Evolutionary conservation across 1,140 invertebrate species (phyloP), one percentile per base, ranked within the genome.

Genomic region (Scaptomyza montana): DNA sequence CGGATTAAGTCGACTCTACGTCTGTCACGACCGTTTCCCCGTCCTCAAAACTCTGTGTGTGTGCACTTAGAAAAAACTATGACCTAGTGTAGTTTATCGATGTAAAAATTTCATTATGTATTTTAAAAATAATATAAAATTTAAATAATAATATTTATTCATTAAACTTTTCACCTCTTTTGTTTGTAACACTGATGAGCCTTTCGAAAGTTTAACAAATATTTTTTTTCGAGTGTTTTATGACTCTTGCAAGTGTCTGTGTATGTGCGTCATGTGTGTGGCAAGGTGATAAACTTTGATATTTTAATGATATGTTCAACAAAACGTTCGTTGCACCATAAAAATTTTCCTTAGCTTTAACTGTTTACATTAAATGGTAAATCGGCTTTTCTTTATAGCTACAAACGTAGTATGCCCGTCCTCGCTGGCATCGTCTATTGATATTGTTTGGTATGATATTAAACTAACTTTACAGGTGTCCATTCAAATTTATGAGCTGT

Each of bases 261-360:
- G 2, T 25, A 2, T 25, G 21, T 25, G 21, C 21, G 1, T 25
- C 39, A n/a, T 43, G 78, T 85, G 82, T 87, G 84, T 87, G 84
- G 84, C 77, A 89, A 84, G 84, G 85, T 84, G 85, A 89, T 89
- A 89, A 89, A 89, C 85, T 89, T 89, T 89, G 85, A 89, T 89
- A 89, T 89, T 89, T 89, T 89, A 89, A 89, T 89, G 84, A 86
- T 86, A 86, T 89, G 78, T 89, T 89, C 84, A 89, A 89, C 84
- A 89, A 89, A 89, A 89, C 85, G 84, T 70, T 89, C 74, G 84
- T 71, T 89, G 84, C 79, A 84, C 84, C 82, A 87, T 87, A 87
- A 87, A 80, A 82, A 77, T 70, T 89, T 79, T 47, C 65, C 59
- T 49, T 66, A 46, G 60, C 61, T 81, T 74, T 85, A 85, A 87